A percentile compares a stretch with the other conserved stretches of the same genome.
Conservation (phyloP, 2,113 vertebrate species). For the Myotis lucifugus region DNA sequence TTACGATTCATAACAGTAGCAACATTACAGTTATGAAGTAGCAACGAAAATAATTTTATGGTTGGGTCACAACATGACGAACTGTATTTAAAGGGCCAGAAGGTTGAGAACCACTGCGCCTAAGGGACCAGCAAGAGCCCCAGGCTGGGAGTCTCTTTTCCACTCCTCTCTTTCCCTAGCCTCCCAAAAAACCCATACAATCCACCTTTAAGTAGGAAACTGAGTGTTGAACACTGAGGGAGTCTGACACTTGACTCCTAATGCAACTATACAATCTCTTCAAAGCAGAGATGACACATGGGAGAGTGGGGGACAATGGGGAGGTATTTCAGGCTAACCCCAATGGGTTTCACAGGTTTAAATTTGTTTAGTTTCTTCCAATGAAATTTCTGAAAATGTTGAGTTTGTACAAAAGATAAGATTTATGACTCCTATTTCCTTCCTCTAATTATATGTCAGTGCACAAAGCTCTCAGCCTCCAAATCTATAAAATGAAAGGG, state of each 20-base stretch:
- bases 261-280: neutral
- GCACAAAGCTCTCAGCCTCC: neutral
- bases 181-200: neutral
- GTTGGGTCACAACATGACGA: no score
- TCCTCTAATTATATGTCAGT: neutral
- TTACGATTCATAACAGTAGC: no score
- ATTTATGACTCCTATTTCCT: slow-evolving; percentile 13
- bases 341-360: neutral
- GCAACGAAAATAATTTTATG: no score
- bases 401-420: slow-evolving; percentile 46
- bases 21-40: no score
- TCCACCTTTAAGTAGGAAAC: neutral
- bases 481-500: neutral
- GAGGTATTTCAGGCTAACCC: neutral
- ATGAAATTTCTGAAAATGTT: slow-evolving; percentile 48
- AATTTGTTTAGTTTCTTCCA: slow-evolving; percentile 37
- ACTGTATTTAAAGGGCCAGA: no score
- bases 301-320: no score
- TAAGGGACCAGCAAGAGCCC: slow-evolving; percentile 15
- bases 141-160: slow-evolving; percentile 16
- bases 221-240: neutral
- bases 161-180: neutral
- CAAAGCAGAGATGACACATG: neutral
- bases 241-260: neutral
- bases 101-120: no score